Percentiles rank a stretch among this genome's conserved stretches.
These are phyloP conservation scores for Caenorhabditis panamensis DNA, from an alignment of 2,888 invertebrate genomes.

Conservation along the genomic window DNA sequence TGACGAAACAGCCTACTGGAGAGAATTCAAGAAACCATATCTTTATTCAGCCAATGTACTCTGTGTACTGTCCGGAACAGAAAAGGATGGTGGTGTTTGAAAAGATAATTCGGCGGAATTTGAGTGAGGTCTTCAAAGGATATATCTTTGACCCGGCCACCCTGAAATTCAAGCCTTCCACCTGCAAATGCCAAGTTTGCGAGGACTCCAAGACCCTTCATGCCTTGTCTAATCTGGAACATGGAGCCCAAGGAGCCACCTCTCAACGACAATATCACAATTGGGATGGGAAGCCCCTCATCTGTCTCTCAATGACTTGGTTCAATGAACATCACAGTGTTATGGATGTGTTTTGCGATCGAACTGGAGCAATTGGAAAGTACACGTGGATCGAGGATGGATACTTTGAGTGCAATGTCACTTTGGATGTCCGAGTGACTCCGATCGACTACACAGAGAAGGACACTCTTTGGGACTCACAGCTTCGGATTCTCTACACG, in stretches of 20 bases:
- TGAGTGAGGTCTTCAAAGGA: too few species aligned
- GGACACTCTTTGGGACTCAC: background rate
- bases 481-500: too few species aligned
- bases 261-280: background rate
- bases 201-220: background rate
- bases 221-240: background rate
- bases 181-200: background rate
- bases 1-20: background rate
- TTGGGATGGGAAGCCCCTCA: background rate
- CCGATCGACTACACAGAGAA: background rate
- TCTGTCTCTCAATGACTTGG: background rate
- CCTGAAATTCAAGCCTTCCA: background rate
- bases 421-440: background rate
- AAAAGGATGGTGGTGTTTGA: background rate
- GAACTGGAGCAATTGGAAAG: background rate
- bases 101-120: background rate
- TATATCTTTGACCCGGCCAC: background rate
- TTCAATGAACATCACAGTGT: background rate
- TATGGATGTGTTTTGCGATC: background rate
- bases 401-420: background rate
- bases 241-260: background rate
- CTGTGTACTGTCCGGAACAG: background rate
- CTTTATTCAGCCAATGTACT: background rate
- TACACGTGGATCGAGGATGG: background rate
- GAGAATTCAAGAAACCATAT: background rate